Percentiles rank a stretch among this genome's conserved stretches.
phyloP scores from a whole-genome alignment of 2,888 invertebrate genomes.

The Temnothorax rugatulus region DNA sequence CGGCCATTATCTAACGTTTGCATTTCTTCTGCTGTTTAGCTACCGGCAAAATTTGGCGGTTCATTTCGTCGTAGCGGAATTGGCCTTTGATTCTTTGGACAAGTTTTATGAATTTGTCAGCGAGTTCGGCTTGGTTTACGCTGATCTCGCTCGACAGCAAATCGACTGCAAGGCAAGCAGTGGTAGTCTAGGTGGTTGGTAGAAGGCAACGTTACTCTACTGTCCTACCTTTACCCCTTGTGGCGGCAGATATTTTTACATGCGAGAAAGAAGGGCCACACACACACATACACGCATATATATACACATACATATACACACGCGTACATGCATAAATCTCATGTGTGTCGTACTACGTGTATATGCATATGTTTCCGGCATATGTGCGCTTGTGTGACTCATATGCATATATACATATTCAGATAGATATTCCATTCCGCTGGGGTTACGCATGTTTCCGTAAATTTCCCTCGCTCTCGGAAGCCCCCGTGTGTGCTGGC shows the following conservation, averaged over 20 bases:
- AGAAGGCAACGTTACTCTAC: slow-evolving; percentile 71
- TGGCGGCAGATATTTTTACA: slow-evolving; percentile 61
- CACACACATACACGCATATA: slow-evolving; percentile 50
- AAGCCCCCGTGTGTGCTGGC: slow-evolving; percentile 36
- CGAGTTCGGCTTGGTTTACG: slow-evolving; percentile 92
- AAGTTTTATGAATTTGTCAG: slow-evolving; percentile 96
- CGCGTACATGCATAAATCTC: slow-evolving; percentile 57
- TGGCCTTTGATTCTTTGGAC: slow-evolving; percentile 94
- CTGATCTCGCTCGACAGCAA: slow-evolving; percentile 90
- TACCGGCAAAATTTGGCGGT: slow-evolving; percentile 97
- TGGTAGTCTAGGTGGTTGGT: slow-evolving; percentile 85
- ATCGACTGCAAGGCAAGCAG: slow-evolving; percentile 96
- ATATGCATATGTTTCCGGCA: slow-evolving; percentile 67
- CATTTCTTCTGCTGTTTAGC: slow-evolving; percentile 89
- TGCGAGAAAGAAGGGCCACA: slow-evolving; percentile 39
- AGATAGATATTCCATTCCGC: slow-evolving; percentile 49
- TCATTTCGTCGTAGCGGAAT: slow-evolving; percentile 94
- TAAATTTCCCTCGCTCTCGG: slow-evolving; percentile 39
- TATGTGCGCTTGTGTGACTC: slow-evolving; percentile 58
- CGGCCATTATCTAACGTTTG: slow-evolving; percentile 86
- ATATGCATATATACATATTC: slow-evolving; percentile 71
- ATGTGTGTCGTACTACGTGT: slow-evolving; percentile 63
- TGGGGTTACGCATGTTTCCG: slow-evolving; percentile 22
- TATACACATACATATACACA: slow-evolving; percentile 59
- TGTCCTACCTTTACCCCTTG: slow-evolving; percentile 59